phyloP scores from a whole-genome alignment of 2,797 vertebrate species.

The Aselliscus stoliczkanus region DNA sequence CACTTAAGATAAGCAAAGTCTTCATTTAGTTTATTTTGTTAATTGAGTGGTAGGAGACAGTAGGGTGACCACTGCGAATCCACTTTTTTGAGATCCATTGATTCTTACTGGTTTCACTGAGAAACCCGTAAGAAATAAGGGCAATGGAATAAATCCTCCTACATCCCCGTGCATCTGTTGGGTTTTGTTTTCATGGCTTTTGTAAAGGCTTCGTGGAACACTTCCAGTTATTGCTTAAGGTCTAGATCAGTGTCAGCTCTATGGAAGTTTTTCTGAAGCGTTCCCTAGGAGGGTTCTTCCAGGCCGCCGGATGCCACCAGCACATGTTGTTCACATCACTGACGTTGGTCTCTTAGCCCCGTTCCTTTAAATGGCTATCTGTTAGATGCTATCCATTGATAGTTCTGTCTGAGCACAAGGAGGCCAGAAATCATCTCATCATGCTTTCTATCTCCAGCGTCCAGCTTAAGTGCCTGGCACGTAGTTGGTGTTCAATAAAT shows the following conservation, averaged over 20 bases:
- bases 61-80: background rate
- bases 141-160: background rate
- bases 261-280: background rate
- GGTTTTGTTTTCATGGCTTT: background rate
- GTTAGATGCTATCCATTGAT: background rate
- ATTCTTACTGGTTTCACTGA: background rate
- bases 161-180: rapidly evolving
- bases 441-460: background rate
- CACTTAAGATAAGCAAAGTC: background rate
- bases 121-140: background rate
- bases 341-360: too few species aligned
- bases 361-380: background rate
- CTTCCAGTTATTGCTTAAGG: background rate
- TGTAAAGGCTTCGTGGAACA: background rate
- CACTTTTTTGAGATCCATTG: background rate
- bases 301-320: rapidly evolving
- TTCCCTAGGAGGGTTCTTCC: background rate
- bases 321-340: background rate
- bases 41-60: background rate
- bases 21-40: background rate
- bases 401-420: background rate
- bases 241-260: background rate
- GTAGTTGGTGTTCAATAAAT: rapidly evolving
- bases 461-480: background rate
- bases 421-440: background rate